Base-by-base conservation (phyloP, 1,140 invertebrate species). In the Bacillus rossius region DNA sequence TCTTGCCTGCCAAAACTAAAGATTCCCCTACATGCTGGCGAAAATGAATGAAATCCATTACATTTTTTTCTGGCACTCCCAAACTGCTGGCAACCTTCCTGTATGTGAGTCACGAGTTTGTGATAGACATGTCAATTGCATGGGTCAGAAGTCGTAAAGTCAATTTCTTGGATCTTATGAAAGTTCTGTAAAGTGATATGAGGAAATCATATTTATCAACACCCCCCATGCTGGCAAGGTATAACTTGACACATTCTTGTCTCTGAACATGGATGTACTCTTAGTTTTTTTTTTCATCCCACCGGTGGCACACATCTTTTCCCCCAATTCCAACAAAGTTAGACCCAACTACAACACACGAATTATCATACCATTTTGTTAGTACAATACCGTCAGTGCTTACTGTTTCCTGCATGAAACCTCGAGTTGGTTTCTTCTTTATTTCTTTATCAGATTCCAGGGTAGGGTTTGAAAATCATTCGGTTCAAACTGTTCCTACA, bases 291-390 rank as follows among this genome's bases (percentile, higher is more conserved):
- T 65, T 34, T 10, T 34, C 10, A 64, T 65, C 61, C 59, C 67
- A 75, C 67, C 43, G 69, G 63, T 68, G 67, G 61, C 61, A 65
- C 64, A 61, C 61, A 67, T 71, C 68, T 66, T 25, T 65, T 64
- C 66, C 55, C 52, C 69, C 70, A 49, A 65, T 71, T 34, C 73
- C 73, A 65, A 74, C 54, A 67, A 71, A 75, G n/a, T 75, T 75
- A 41, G 72, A 75, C 55, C 65, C 71, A 19, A 75, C 29, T 62
- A 67, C 55, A 49, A 71, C 71, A 60, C 65, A 62, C 43, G 67
- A 69, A 64, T 74, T 75, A 58, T 75, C 71, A 52, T 71, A 37
- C 74, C 70, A 75, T 48, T 73, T 74, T 42, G 68, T 66, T 23
- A 75, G 54, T 59, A 68, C 67, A 63, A 68, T 45, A 10, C 29